These are phyloP conservation scores for Cyphomyrus plagiostoma DNA, from an alignment of 2,113 vertebrate species.

Conservation along the genomic window DNA sequence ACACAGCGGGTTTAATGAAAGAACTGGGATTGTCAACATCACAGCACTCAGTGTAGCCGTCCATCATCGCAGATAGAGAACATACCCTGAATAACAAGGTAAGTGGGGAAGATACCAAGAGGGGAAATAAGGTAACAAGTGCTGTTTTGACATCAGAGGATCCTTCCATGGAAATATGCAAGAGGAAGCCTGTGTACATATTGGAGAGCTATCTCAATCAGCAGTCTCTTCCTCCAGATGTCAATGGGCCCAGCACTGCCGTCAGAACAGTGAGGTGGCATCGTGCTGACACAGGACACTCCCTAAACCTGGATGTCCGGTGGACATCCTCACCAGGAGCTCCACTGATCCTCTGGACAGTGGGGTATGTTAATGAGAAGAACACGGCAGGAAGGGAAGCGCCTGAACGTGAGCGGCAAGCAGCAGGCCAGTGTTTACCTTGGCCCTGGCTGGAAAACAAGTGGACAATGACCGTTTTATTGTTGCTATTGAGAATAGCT, in stretches of 20 bases:
- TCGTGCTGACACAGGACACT: neutral
- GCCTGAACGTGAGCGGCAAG: neutral
- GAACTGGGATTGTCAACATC: neutral
- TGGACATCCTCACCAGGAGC: slow-evolving; percentile 2
- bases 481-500: neutral
- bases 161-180: slow-evolving; percentile 16
- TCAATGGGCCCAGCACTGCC: neutral
- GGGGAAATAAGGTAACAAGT: neutral
- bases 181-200: slow-evolving; percentile 3
- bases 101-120: neutral
- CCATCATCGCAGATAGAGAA: neutral
- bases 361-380: slow-evolving; percentile 2
- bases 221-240: slow-evolving; percentile 25
- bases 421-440: neutral
- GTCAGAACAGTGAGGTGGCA: neutral
- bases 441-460: neutral
- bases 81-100: neutral
- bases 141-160: neutral
- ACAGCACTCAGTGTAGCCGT: neutral
- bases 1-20: neutral
- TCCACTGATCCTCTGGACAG: neutral
- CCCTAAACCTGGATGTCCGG: slow-evolving; percentile 8
- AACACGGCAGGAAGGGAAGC: neutral
- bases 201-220: neutral
- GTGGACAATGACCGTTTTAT: neutral